Percentiles rank a stretch among this genome's conserved stretches.
Conservation (phyloP, 2,888 invertebrate genomes). For the Aplocera efformata region DNA sequence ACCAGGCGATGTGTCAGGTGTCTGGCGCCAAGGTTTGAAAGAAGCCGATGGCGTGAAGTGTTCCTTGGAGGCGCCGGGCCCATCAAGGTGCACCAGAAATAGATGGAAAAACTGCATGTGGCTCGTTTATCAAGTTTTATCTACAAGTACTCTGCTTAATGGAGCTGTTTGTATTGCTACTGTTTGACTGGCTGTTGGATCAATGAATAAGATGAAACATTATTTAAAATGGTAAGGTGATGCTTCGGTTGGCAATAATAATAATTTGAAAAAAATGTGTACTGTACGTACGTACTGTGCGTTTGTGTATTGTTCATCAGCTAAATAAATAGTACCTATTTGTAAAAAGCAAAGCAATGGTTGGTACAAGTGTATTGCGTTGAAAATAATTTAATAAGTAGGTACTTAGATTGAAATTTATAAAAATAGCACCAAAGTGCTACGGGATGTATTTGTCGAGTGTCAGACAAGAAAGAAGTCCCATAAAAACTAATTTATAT, state of each 20-base stretch:
- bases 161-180: conserved; percentile 32
- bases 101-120: conserved; percentile 68
- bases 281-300: too few species aligned
- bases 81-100: conserved; percentile 52
- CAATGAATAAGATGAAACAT: background rate
- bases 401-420: background rate
- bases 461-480: background rate
- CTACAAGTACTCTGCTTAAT: conserved; percentile 37
- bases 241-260: too few species aligned
- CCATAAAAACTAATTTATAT: background rate
- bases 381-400: background rate
- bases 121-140: conserved; percentile 48
- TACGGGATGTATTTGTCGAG: background rate
- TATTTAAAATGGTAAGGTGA: too few species aligned
- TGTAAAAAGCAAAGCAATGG: too few species aligned
- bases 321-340: too few species aligned
- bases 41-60: conserved; percentile 39
- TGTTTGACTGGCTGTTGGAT: conserved; percentile 1
- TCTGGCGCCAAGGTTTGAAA: conserved; percentile 52
- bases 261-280: too few species aligned
- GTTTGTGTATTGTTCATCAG: too few species aligned
- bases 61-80: conserved; percentile 50
- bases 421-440: background rate
- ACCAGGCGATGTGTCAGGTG: conserved; percentile 40
- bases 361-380: background rate